Evolutionary conservation across 2,888 invertebrate species (phyloP), one percentile per base, ranked within the genome.

Genomic region (Tipula confusa): DNA sequence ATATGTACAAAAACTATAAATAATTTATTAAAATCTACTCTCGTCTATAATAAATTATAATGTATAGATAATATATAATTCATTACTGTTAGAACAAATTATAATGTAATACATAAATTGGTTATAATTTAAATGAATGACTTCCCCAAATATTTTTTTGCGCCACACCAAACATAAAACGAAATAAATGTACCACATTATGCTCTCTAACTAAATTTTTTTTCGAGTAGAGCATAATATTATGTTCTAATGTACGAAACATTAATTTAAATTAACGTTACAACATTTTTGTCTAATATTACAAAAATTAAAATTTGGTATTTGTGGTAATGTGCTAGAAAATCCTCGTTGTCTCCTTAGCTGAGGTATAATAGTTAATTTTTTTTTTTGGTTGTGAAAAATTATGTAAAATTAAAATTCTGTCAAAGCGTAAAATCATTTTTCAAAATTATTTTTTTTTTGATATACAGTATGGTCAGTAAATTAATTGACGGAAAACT

Each of bases 91-190:
- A 18, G 24, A 64, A 64, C 64, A 64, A 64, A 64, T 64, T 64
- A 64, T 64, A 64, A 9, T 64, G 11, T 64, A 64, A 24, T 9
- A 64, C 24, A 24, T 64, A 64, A 64, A 64, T 64, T 64, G 64
- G 64, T 64, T 64, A 24, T 64, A 64, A 64, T 64, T 64, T 64
- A 64, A 64, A 64, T 64, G 64, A 64, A 64, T 64, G 64, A 64
- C 64, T 64, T 64, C 64, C 64, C 64, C 11, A 64, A 64, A 64
- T 64, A 64, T 24, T 24, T n/a, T 64, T 24, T n/a, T n/a, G n/a
- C 64, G 64, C 64, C 64, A 64, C 13, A 18, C 48, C 48, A 18
- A n/a, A 48, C 48, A 48, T 18, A 48, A 43, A 43, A 2, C 1
- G 1, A 64, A 64, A 64, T 11, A 64, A 64, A 64, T 64, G 18